Percentiles rank a stretch among this genome's conserved stretches.
phyloP scores from a whole-genome alignment of 2,888 invertebrate species.

The Drosophila glabriapex region DNA sequence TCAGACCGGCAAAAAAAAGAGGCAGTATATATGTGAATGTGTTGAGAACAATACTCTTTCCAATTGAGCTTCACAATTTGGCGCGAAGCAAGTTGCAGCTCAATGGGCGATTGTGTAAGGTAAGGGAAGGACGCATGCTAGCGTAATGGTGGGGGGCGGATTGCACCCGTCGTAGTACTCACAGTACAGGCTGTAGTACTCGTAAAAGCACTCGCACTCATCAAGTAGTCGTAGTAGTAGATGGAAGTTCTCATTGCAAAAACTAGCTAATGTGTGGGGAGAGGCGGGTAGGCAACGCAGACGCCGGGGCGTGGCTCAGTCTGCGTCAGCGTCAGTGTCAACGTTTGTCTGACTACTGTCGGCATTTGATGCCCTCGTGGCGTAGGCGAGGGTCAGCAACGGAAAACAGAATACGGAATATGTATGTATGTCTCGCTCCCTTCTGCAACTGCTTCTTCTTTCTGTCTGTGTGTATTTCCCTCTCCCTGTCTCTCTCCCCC shows the following conservation, averaged over 20 bases:
- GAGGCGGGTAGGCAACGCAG: slow-evolving; percentile 6
- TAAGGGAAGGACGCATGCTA: slow-evolving; percentile 13
- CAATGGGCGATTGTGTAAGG: slow-evolving; percentile 25
- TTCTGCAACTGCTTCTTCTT: slow-evolving; percentile 15
- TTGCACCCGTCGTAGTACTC: slow-evolving; percentile 18
- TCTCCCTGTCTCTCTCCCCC: neutral
- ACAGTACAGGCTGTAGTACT: slow-evolving; percentile 23
- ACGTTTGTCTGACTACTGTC: slow-evolving; percentile 32
- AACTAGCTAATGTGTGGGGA: neutral
- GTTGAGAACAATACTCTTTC: neutral
- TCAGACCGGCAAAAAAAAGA: neutral
- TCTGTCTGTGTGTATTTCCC: slow-evolving; percentile 6
- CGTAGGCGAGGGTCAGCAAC: slow-evolving; percentile 23
- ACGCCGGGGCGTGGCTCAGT: slow-evolving; percentile 32
- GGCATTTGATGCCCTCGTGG: slow-evolving; percentile 9
- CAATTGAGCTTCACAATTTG: slow-evolving; percentile 33
- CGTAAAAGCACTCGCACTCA: neutral
- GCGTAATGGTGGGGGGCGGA: slow-evolving; percentile 9
- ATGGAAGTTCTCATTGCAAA: slow-evolving; percentile 12
- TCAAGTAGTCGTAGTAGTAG: slow-evolving; percentile 16
- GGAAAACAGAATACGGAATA: neutral
- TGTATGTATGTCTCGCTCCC: slow-evolving; percentile 6
- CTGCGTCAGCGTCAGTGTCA: slow-evolving; percentile 20
- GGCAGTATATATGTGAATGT: neutral
- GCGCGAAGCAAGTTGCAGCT: slow-evolving; percentile 33